Base-by-base conservation (phyloP, 2,888 invertebrate genomes). In the Plusia festucae region DNA sequence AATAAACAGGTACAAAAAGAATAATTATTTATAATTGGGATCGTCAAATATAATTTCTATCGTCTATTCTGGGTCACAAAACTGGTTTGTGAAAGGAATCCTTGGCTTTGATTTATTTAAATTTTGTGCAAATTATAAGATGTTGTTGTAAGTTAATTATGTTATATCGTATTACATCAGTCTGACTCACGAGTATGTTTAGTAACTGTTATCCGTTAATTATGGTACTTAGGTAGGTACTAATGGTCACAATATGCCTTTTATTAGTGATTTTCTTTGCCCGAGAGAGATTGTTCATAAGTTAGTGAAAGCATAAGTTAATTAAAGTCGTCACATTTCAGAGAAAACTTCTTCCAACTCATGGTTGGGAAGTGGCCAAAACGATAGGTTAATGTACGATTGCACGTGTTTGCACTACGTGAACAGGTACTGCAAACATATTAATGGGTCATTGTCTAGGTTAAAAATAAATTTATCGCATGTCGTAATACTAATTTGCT, bases 341-440 rank as follows among this genome's bases (percentile, higher is more conserved):
- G 44, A 13, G 60, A 44, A 59, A 46, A 64, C 60, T 56, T 40
- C 52, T 68, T 85, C 82, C 84, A 88, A 30, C 30, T 30, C 8
- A 9, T 85, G 85, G 86, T 88, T 91, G 91, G 90, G 71, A 20
- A 56, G 46, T n/a, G 57, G 88, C 91, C 91, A 91, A 88, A 73
- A 81, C 62, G 66, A 66, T 68, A 70, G 90, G 90, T 88, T 84
- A 90, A 83, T 86, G 90, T 69, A 85, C 91, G 85, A 88, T 84
- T 84, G 78, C 91, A 89, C 89, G 90, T 90, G 91, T 74, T 64
- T 60, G 61, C 60, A 60, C 60, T 78, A 60, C 66, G 22, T 55
- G 67, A 72, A 54, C 62, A 71, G 58, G 32, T 63, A 44, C 57
- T 59, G 44, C 34, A 49, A 76, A 60, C 49, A 57, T 58, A 73